Evolutionary conservation across 2,113 vertebrate genomes (phyloP).

Genomic region (Cyprinodon tularosa): DNA sequence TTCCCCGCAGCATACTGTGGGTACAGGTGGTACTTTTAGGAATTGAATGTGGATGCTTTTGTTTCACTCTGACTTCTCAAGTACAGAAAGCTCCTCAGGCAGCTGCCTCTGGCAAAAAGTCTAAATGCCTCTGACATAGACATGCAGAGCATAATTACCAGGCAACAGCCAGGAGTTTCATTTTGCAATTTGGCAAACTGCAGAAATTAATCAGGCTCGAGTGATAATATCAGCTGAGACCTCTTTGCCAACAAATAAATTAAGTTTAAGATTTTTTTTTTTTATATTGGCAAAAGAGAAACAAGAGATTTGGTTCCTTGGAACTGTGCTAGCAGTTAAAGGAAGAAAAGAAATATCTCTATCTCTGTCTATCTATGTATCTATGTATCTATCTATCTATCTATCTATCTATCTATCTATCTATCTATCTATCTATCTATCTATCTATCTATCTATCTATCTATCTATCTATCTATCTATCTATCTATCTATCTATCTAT

Average conservation of each 20-base stretch:
- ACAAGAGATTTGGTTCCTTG: background rate
- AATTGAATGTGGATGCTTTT: background rate
- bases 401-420: background rate
- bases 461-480: background rate
- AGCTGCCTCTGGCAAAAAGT: constrained; percentile 13
- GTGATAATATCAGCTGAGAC: constrained; percentile 22
- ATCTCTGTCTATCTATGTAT: background rate
- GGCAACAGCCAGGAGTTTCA: constrained; percentile 34
- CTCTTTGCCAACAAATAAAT: background rate
- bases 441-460: background rate
- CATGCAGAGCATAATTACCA: constrained; percentile 41
- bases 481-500: background rate
- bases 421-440: background rate
- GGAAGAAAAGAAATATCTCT: too few relatives aligned
- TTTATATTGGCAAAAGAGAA: background rate
- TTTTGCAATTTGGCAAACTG: constrained; percentile 37
- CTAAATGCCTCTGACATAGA: constrained; percentile 31
- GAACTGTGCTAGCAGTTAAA: too few relatives aligned
- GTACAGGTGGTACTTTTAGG: background rate
- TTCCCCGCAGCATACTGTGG: background rate
- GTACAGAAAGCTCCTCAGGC: constrained; percentile 24
- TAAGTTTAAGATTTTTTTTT: background rate
- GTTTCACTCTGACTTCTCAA: background rate
- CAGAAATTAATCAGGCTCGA: constrained; percentile 47
- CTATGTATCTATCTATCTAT: background rate